These are phyloP conservation scores for Ellobius talpinus DNA, from an alignment of 2,113 vertebrate species.

Conservation along the genomic window DNA sequence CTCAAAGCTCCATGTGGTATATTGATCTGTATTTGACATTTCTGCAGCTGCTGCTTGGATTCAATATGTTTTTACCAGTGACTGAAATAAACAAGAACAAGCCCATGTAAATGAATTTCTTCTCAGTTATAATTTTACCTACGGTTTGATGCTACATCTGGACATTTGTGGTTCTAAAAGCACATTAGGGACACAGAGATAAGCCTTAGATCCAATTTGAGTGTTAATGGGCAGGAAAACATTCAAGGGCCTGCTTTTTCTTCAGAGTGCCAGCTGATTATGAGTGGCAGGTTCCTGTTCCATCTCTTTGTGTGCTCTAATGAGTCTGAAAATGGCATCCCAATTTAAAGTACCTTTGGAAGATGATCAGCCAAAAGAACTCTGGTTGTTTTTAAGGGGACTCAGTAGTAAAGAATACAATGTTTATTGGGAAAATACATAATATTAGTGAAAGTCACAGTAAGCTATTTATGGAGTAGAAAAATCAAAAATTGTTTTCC, in stretches of 20 bases:
- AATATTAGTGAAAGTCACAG: background rate
- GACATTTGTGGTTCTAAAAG: constrained; percentile 33
- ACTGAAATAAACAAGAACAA: constrained; percentile 53
- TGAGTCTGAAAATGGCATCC: constrained; percentile 55
- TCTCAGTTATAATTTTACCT: constrained; percentile 55
- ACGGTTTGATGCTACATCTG: constrained; percentile 46
- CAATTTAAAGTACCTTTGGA: constrained; percentile 41
- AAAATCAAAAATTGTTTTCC: constrained; percentile 4
- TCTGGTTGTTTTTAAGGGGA: constrained; percentile 46
- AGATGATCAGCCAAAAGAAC: background rate
- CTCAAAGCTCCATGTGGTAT: constrained; percentile 60
- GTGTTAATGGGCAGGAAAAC: constrained; percentile 57
- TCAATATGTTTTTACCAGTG: constrained; percentile 47
- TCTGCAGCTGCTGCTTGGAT: constrained; percentile 58
- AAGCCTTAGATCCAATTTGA: constrained; percentile 13
- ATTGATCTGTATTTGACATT: constrained; percentile 63
- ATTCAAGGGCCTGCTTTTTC: background rate
- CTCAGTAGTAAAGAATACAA: background rate
- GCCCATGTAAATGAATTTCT: constrained; percentile 51
- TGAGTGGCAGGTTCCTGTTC: background rate
- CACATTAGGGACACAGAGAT: background rate
- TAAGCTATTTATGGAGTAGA: background rate
- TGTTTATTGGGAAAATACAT: constrained; percentile 6
- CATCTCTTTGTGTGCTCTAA: constrained; percentile 51
- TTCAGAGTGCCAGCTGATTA: constrained; percentile 39